These are phyloP conservation scores for Acronicta leporina DNA, from an alignment of 2,888 invertebrate genomes.

Conservation along the genomic window DNA sequence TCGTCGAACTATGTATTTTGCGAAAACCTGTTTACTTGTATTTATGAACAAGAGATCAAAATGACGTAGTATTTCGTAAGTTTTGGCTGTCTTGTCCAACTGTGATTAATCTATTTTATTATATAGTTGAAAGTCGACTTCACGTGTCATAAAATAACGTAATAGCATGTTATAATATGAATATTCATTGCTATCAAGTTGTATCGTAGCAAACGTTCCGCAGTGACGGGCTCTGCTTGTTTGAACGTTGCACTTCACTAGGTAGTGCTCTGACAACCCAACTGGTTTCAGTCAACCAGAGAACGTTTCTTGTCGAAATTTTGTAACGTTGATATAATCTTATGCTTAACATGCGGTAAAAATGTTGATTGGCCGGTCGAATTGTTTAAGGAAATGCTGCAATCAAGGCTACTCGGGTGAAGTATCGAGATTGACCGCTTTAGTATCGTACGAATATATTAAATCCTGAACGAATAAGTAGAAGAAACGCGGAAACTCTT, in stretches of 20 bases:
- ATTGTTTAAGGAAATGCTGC: constrained; percentile 37
- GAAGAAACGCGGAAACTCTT: no score
- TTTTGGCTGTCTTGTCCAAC: constrained; percentile 12
- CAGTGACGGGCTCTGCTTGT: constrained; percentile 56
- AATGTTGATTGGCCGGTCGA: constrained; percentile 46
- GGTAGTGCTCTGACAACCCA: constrained; percentile 56
- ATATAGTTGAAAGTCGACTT: constrained; percentile 33
- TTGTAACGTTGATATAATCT: constrained; percentile 65
- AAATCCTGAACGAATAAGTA: no score
- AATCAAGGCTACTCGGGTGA: constrained; percentile 36
- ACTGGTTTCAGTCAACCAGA: constrained; percentile 58
- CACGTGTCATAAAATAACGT: constrained; percentile 38
- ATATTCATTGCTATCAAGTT: constrained; percentile 49
- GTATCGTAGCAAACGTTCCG: constrained; percentile 28
- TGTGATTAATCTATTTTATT: constrained; percentile 13
- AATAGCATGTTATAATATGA: constrained; percentile 40
- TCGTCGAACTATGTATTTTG: constrained; percentile 18
- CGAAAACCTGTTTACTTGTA: constrained; percentile 27
- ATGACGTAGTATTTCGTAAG: constrained; percentile 13
- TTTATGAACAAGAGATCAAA: constrained; percentile 15
- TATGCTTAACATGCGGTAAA: constrained; percentile 41
- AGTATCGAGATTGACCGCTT: constrained; percentile 7
- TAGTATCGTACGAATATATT: constrained; percentile 6
- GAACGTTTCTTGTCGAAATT: constrained; percentile 55
- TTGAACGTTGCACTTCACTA: constrained; percentile 62